phyloP scores from a whole-genome alignment of 2,888 invertebrate species.

The Cantharis lateralis region DNA sequence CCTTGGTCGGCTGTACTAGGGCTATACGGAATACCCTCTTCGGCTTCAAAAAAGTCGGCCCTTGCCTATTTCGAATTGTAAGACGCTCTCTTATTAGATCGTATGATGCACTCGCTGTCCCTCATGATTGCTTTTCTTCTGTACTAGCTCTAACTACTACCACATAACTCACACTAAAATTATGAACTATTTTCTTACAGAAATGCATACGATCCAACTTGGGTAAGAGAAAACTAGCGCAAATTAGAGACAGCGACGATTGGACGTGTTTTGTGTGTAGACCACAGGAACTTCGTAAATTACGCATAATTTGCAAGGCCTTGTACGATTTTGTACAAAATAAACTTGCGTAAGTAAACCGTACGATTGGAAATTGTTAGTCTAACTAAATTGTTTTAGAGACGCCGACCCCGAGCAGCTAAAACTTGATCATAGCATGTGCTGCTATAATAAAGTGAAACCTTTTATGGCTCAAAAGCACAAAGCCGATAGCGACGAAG shows the following conservation, averaged over 20 bases:
- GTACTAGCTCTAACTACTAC: too few relatives aligned
- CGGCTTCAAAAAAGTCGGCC: too few relatives aligned
- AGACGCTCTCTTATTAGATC: too few relatives aligned
- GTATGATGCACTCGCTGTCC: too few relatives aligned
- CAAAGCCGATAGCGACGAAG: neutral
- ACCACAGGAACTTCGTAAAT: constrained; percentile 66
- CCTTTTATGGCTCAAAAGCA: neutral
- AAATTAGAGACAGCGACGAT: constrained; percentile 76
- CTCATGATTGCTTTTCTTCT: too few relatives aligned
- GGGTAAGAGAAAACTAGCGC: constrained; percentile 66
- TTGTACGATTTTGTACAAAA: constrained; percentile 69
- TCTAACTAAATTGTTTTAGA: neutral
- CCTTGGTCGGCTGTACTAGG: too few relatives aligned
- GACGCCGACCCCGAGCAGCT: neutral
- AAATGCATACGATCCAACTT: constrained; percentile 78
- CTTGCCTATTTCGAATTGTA: too few relatives aligned
- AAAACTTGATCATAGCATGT: neutral
- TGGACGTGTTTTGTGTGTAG: constrained; percentile 82
- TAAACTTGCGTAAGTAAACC: constrained; percentile 60
- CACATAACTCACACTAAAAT: constrained; percentile 20
- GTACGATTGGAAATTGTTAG: neutral
- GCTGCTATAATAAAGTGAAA: neutral
- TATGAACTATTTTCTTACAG: constrained; percentile 54
- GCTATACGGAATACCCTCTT: too few relatives aligned
- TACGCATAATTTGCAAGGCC: constrained; percentile 74